Conservation (phyloP, 2,888 invertebrate species). For the Agrotis ipsilon region DNA sequence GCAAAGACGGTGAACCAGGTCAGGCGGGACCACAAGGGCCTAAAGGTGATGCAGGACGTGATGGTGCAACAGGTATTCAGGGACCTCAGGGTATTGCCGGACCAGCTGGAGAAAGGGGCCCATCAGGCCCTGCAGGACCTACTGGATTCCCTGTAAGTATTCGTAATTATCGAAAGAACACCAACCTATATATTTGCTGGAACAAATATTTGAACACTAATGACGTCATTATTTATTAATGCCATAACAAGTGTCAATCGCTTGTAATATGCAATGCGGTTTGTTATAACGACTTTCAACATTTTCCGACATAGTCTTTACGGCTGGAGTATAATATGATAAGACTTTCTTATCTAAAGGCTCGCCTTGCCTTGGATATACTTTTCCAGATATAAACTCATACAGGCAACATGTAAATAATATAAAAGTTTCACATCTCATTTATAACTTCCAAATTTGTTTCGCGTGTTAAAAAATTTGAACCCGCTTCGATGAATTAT, state of each 20-base stretch:
- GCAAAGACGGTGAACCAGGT: slow-evolving; percentile 95
- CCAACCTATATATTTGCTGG: not conserved
- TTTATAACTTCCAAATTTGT: not conserved
- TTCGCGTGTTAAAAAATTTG: not conserved
- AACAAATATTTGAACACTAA: not conserved
- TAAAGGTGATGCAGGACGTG: slow-evolving; percentile 95
- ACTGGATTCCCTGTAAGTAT: slow-evolving; percentile 94
- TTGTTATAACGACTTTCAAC: not conserved
- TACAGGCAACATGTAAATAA: not conserved
- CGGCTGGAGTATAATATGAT: no score
- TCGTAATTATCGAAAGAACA: not conserved
- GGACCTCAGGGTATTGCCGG: slow-evolving; percentile 94
- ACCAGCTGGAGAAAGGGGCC: slow-evolving; percentile 94
- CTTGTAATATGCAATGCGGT: no score
- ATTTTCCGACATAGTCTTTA: not conserved
- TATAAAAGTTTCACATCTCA: not conserved
- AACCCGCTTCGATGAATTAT: no score
- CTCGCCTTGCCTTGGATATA: no score
- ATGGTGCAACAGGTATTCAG: slow-evolving; percentile 94
- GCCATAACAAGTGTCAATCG: not conserved
- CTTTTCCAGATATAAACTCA: not conserved
- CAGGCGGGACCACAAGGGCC: slow-evolving; percentile 94
- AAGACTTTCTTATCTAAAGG: no score
- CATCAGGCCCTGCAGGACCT: slow-evolving; percentile 94
- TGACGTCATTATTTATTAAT: no score